phyloP scores from a whole-genome alignment of 2,888 invertebrate genomes.

The Prenolepis imparis region DNA sequence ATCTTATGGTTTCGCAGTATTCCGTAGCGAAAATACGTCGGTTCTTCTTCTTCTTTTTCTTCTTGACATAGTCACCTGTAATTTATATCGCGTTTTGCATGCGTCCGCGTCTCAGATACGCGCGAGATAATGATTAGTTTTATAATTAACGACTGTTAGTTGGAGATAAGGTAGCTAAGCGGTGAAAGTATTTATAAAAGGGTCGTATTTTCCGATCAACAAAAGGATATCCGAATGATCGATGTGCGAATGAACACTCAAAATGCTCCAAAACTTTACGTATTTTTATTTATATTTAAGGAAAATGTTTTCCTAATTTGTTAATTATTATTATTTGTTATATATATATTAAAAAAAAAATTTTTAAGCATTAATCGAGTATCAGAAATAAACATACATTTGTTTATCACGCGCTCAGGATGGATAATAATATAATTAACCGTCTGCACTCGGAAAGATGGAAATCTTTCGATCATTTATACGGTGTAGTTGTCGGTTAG shows the following conservation, averaged over 20 bases:
- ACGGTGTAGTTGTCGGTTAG: neutral
- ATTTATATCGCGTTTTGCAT: conserved; percentile 29
- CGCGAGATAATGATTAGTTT: conserved; percentile 48
- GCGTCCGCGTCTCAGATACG: conserved; percentile 29
- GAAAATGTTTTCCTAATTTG: neutral
- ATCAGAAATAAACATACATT: neutral
- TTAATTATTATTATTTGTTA: neutral
- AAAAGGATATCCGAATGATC: conserved; percentile 27
- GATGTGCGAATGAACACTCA: neutral
- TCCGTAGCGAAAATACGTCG: conserved; percentile 27
- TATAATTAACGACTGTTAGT: conserved; percentile 27
- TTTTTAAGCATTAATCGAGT: neutral
- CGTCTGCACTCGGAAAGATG: neutral
- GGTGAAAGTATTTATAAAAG: conserved; percentile 52
- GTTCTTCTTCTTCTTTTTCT: conserved; percentile 22
- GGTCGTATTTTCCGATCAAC: conserved; percentile 30
- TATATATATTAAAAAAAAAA: neutral
- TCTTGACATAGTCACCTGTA: conserved; percentile 17
- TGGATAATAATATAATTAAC: neutral
- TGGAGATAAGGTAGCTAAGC: conserved; percentile 20
- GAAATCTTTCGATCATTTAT: neutral
- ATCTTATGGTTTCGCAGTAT: conserved; percentile 47
- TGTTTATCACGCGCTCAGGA: neutral
- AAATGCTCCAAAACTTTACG: neutral
- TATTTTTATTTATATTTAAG: neutral